These are phyloP conservation scores for Sarcophaga peregrina DNA, from an alignment of 1,140 invertebrate genomes.

Conservation along the genomic window DNA sequence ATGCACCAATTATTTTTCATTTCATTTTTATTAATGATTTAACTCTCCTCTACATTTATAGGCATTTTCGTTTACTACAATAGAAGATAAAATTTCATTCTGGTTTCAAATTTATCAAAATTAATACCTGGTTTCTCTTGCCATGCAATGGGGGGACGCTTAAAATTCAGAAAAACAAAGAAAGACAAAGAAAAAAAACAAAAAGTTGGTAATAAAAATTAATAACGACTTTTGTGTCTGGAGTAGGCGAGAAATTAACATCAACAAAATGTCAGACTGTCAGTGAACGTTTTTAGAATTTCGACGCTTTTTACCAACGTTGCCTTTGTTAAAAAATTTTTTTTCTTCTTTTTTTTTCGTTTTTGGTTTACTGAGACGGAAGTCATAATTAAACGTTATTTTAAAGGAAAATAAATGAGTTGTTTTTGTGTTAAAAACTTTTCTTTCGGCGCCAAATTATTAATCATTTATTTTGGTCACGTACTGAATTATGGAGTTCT, in stretches of 20 bases:
- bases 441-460: slow-evolving; percentile 24
- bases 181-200: too few relatives aligned
- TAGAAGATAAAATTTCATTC: not conserved
- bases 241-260: slow-evolving; percentile 45
- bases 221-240: slow-evolving; percentile 24
- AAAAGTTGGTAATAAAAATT: not conserved
- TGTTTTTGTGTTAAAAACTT: not conserved
- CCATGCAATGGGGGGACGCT: not conserved
- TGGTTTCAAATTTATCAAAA: not conserved
- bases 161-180: too few relatives aligned
- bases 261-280: slow-evolving; percentile 46
- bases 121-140: not conserved
- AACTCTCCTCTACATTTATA: not conserved
- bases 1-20: slow-evolving; percentile 15
- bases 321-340: not conserved
- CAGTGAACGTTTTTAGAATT: slow-evolving; percentile 28
- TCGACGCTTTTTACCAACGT: too few relatives aligned
- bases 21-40: not conserved
- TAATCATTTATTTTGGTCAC: slow-evolving; percentile 28
- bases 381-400: slow-evolving; percentile 37
- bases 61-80: not conserved
- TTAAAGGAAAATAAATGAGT: not conserved
- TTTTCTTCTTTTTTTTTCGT: not conserved
- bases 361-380: not conserved
- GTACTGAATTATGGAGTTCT: not conserved